phyloP scores from a whole-genome alignment of 1,140 invertebrate genomes.

The Helicoverpa armigera region DNA sequence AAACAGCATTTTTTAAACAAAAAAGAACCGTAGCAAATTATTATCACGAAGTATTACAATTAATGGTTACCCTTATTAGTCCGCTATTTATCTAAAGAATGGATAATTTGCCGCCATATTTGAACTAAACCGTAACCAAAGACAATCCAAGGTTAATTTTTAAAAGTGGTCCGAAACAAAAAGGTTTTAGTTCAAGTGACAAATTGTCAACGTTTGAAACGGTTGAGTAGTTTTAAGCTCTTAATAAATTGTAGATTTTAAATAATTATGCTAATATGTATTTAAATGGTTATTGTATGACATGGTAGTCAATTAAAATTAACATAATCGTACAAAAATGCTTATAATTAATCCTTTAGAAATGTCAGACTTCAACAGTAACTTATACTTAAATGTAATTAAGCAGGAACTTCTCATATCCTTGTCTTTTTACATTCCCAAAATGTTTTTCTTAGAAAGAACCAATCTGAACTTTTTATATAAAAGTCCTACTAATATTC shows the following conservation, averaged over 20 bases:
- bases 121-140: neutral
- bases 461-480: neutral
- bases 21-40: too few species aligned
- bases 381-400: too few species aligned
- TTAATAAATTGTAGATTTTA: neutral
- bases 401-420: too few species aligned
- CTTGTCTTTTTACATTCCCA: too few species aligned
- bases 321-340: neutral
- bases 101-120: neutral
- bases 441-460: too few species aligned
- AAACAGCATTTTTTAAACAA: too few species aligned
- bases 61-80: neutral
- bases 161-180: neutral
- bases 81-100: conserved; percentile 12
- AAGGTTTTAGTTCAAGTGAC: neutral
- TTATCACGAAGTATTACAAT: neutral
- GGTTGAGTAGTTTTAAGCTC: neutral
- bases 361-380: neutral
- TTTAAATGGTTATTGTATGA: neutral
- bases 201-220: neutral
- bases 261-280: too few species aligned
- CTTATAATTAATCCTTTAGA: neutral
- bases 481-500: neutral
- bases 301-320: conserved; percentile 13
- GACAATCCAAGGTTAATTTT: neutral